Conservation (phyloP, 2,888 invertebrate genomes). For the Vannuccia rotundouncinata region DNA sequence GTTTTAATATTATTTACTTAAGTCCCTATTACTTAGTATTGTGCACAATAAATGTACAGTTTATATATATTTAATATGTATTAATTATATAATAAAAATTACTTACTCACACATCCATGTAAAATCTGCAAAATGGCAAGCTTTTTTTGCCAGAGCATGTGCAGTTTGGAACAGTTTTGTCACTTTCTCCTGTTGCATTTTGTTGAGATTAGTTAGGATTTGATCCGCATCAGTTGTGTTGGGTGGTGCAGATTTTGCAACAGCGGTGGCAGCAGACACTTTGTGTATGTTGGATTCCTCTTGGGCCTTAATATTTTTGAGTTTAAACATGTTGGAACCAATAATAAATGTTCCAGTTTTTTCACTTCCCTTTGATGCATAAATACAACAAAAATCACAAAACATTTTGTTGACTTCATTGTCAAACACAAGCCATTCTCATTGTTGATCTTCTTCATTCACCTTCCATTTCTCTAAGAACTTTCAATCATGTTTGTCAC, state of each 20-base stretch:
- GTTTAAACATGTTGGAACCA: neutral
- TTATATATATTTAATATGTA: neutral
- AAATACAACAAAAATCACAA: neutral
- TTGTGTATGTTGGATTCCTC: neutral
- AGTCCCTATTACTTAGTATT: too few species aligned
- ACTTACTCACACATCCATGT: constrained; percentile 5
- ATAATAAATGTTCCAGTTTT: neutral
- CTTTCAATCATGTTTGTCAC: too few species aligned
- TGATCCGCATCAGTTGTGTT: neutral
- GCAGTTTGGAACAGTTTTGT: neutral
- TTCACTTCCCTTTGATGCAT: neutral
- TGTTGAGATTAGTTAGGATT: neutral
- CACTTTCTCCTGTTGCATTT: neutral
- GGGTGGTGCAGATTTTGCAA: neutral
- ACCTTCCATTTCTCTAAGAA: neutral
- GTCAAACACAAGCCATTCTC: neutral
- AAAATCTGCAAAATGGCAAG: neutral
- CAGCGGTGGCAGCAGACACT: neutral
- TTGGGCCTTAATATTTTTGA: neutral
- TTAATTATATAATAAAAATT: neutral
- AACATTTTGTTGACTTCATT: neutral
- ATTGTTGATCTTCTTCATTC: too few species aligned
- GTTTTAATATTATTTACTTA: too few species aligned
- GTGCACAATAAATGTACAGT: neutral
- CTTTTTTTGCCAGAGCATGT: neutral